phyloP scores from a whole-genome alignment of 1,140 invertebrate genomes.

The Papilio polyxenes region DNA sequence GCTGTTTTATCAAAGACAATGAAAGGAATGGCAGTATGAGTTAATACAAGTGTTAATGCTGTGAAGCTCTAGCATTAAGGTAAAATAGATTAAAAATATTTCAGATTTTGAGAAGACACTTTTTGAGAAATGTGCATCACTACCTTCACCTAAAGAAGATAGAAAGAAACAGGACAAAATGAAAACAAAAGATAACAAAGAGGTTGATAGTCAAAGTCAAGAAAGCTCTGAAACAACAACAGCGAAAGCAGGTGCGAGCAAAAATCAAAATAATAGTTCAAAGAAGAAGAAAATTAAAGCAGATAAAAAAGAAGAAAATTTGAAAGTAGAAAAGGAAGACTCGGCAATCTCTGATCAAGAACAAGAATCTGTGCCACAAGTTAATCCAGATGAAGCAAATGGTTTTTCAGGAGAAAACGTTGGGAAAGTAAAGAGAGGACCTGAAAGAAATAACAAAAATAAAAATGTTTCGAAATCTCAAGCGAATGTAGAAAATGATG shows the following conservation, averaged over 20 bases:
- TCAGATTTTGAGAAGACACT: slow-evolving; percentile 49
- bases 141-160: slow-evolving; percentile 31
- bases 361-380: not conserved
- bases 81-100: slow-evolving; percentile 35
- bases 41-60: too few species aligned
- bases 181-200: not conserved
- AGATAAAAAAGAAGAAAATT: not conserved
- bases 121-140: slow-evolving; percentile 41
- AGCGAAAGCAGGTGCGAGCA: not conserved
- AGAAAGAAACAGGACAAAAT: not conserved
- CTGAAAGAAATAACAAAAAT: not conserved
- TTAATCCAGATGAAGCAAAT: not conserved
- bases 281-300: slow-evolving; percentile 12
- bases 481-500: not conserved
- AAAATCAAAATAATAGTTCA: not conserved
- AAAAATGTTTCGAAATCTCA: not conserved
- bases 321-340: not conserved
- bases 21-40: too few species aligned
- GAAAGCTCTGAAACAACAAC: not conserved
- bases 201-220: not conserved
- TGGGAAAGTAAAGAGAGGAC: not conserved
- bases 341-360: not conserved
- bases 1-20: too few species aligned
- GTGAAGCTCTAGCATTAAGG: too few species aligned
- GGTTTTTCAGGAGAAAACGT: not conserved